Base-by-base conservation (phyloP, 1,140 invertebrate genomes). In the Sycophaga agraensis region DNA sequence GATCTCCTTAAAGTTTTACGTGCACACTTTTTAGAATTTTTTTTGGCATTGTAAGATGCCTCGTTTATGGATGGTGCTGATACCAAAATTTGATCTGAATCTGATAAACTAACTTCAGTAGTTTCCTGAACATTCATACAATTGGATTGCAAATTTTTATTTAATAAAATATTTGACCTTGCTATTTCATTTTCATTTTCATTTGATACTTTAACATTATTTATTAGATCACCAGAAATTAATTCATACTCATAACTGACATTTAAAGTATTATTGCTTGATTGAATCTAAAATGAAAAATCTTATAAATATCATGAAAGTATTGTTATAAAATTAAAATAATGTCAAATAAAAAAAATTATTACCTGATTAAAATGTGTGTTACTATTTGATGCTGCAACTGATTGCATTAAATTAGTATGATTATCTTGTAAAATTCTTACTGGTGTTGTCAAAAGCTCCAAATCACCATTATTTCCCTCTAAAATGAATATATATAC, bases 361-460 rank as follows among this genome's bases (percentile, higher is more conserved):
- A 34, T 62, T 61, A 70, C 67, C 28, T 51, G 35, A 39, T 69
- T 65, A 24, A 65, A 37, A 19, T 66, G 43, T 50, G 67, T 42
- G 51, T 64, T 63, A 50, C 57, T 64, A 55, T 66, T 3, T 60
- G 24, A 48, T 49, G 59, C 46, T 42, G 71, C 71, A 5, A 68
- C 40, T 0, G 64, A 14, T 34, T 70, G 42, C 0, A 63, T 22
- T 0, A 64, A 21, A 1, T 65, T 21, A 16, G n/a, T n/a, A n/a
- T n/a, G n/a, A 19, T 12, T 21, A 16, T 64, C 26, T 16, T 56
- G 53, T 16, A 65, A 3, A 22, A 55, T 55, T 35, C 45, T 61
- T 14, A 65, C 46, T 17, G 76, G 73, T 6, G 70, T 46, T 14
- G 72, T 26, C 46, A 73, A 51, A 5, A 75, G 67, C 65, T 77